Conservation (phyloP, 2,888 invertebrate species). For the Drosophila subsilvestris region DNA sequence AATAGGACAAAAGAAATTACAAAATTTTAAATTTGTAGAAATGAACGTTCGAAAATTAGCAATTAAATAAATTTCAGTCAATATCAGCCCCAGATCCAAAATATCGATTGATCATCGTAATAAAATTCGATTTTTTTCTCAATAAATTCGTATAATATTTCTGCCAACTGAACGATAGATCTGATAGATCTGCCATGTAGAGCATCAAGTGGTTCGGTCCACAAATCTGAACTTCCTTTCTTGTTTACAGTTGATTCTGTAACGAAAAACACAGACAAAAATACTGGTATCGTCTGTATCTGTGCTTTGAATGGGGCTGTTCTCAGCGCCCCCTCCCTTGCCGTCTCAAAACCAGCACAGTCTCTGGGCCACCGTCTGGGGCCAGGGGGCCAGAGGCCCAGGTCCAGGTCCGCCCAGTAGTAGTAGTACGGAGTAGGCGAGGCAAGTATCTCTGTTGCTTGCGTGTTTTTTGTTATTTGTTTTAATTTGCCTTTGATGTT, state of each 20-base stretch:
- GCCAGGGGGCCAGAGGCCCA: not conserved
- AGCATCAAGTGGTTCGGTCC: not conserved
- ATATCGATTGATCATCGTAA: too few species aligned
- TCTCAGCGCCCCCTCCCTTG: too few species aligned
- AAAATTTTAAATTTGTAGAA: too few species aligned
- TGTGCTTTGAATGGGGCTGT: not conserved
- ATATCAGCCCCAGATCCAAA: too few species aligned
- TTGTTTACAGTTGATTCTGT: not conserved
- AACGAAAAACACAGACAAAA: not conserved
- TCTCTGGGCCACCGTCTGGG: not conserved
- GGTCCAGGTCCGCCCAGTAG: not conserved
- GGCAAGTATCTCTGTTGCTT: conserved; percentile 8
- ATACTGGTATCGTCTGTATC: not conserved
- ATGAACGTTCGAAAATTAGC: too few species aligned
- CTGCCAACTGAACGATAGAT: not conserved
- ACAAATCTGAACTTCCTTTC: not conserved
- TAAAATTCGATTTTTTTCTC: too few species aligned
- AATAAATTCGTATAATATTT: too few species aligned
- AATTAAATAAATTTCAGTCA: too few species aligned
- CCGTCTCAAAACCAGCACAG: too few species aligned
- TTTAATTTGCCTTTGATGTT: conserved; percentile 44
- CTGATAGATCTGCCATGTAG: not conserved
- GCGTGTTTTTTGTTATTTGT: conserved; percentile 37
- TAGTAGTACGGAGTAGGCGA: not conserved
- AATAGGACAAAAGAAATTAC: too few species aligned